Base-by-base conservation (phyloP, 2,113 vertebrate species). In the Microtus ochrogaster region DNA sequence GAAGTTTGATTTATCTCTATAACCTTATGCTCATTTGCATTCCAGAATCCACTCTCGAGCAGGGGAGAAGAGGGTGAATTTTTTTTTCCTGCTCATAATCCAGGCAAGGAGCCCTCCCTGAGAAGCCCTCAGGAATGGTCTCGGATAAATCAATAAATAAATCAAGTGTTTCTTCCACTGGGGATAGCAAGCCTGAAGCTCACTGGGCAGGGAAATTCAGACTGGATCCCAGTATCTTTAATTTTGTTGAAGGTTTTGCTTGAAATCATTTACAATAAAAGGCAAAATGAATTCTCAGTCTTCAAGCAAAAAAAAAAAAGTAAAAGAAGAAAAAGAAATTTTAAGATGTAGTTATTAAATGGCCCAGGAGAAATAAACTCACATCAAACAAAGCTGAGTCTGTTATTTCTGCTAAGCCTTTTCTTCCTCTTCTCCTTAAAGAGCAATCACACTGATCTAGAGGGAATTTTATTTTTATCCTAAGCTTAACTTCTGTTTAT, bases 351-450 rank as follows among this genome's bases (percentile, higher is more conserved):
- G n/a, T 95, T 96, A 91, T 77, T 76, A 96, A 90, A 72, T 81
- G 76, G 33, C 89, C 88, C 55, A 52, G 58, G 87, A 92, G 72
- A 87, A 92, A 96, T 90, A 93, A 92, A 74, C 8, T 81, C 49
- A 3, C 28, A 49, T 94, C 39, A 83, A 65, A 86, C 1, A 1
- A 93, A 83, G 61, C 61, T 74, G 87, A 5, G 4, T 74, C 79
- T 49, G 7, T 68, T 33, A 49, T 74, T 65, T 81, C 58, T 86
- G n/a, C 30, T 74, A 39, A 82, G 36, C 21, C 47, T 39, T n/a
- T 90, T 93, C 84, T 95, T 90, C 22, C 76, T 94, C 72, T 89
- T 49, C 65, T 83, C 49, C 90, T 97, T 79, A 72, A 82, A 91
- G 70, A 93, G 12, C 49, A 93, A 94, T 55, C 52, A 22, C 86